A percentile compares a stretch with the other conserved stretches of the same genome.
These are phyloP conservation scores for Toxonevra muliebris DNA, from an alignment of 2,888 invertebrate species.

Conservation along the genomic window DNA sequence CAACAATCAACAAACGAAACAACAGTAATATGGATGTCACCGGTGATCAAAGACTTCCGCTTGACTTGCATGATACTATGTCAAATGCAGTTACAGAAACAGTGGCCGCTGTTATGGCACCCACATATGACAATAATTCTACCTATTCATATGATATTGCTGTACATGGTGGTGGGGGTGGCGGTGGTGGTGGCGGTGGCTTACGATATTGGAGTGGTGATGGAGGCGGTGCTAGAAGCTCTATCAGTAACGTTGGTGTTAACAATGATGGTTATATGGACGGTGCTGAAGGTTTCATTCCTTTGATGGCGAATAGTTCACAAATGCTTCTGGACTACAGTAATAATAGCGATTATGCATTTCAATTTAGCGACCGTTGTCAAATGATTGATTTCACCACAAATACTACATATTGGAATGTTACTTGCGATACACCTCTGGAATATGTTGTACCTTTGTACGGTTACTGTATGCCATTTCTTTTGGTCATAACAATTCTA, in stretches of 20 bases:
- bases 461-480: slow-evolving; percentile 73
- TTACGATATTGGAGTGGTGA: slow-evolving; percentile 2
- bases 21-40: background rate
- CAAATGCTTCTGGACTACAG: slow-evolving; percentile 25
- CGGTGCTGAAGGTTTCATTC: slow-evolving; percentile 7
- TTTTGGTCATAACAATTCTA: slow-evolving; percentile 86
- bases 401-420: slow-evolving; percentile 61
- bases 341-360: slow-evolving; percentile 45
- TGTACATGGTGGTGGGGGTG: slow-evolving; percentile 44
- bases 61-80: slow-evolving; percentile 14
- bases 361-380: slow-evolving; percentile 46
- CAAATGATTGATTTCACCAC: slow-evolving; percentile 44
- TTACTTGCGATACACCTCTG: slow-evolving; percentile 62
- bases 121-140: slow-evolving; percentile 38
- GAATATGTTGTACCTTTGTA: slow-evolving; percentile 62
- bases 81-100: slow-evolving; percentile 42
- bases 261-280: slow-evolving; percentile 33
- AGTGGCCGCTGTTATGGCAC: slow-evolving; percentile 44
- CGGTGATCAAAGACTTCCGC: slow-evolving; percentile 34
- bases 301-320: slow-evolving; percentile 29
- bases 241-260: slow-evolving; percentile 2
- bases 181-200: slow-evolving; percentile 28
- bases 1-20: background rate
- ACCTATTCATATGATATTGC: slow-evolving; percentile 32
- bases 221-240: background rate